phyloP scores from a whole-genome alignment of 2,113 vertebrate genomes.

The Rhynchomys soricoides region DNA sequence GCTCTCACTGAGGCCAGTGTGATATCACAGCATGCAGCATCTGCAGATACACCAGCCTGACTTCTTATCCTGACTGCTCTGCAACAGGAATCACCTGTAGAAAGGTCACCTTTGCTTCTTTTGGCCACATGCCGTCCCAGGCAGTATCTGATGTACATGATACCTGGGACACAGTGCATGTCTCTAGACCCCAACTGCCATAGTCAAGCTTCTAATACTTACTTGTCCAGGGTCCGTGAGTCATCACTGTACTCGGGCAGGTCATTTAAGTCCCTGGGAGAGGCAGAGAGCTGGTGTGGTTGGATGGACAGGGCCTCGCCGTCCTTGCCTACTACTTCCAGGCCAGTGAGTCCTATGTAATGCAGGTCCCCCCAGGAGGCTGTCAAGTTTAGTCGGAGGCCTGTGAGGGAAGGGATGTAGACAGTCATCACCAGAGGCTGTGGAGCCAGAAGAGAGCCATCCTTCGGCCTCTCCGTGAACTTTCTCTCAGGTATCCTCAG shows the following conservation, averaged over 20 bases:
- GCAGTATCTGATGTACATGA: not conserved
- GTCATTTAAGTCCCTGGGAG: slow-evolving; percentile 92
- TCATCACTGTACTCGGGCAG: slow-evolving; percentile 91
- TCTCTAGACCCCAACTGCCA: fast-evolving
- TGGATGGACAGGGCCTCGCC: slow-evolving; percentile 91
- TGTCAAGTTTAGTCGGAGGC: slow-evolving; percentile 91
- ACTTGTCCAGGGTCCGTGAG: slow-evolving; percentile 95
- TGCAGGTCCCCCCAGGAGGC: slow-evolving; percentile 95
- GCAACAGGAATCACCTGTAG: not conserved
- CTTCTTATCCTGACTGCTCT: not conserved
- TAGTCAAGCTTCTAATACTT: slow-evolving; percentile 62
- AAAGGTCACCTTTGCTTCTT: not conserved
- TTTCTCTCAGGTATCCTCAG: not conserved
- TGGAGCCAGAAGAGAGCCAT: not conserved
- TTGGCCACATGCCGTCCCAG: not conserved
- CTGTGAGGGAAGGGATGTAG: slow-evolving; percentile 78
- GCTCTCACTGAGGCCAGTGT: not conserved
- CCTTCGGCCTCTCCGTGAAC: not conserved
- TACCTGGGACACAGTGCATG: no score
- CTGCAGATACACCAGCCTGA: not conserved
- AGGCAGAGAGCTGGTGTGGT: slow-evolving; percentile 90
- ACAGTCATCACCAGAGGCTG: not conserved
- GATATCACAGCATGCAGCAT: not conserved
- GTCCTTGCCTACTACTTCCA: slow-evolving; percentile 93
- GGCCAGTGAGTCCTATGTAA: slow-evolving; percentile 94